These are phyloP conservation scores for Oscheius sp. DNA, from an alignment of 2,888 invertebrate genomes.

Conservation along the genomic window DNA sequence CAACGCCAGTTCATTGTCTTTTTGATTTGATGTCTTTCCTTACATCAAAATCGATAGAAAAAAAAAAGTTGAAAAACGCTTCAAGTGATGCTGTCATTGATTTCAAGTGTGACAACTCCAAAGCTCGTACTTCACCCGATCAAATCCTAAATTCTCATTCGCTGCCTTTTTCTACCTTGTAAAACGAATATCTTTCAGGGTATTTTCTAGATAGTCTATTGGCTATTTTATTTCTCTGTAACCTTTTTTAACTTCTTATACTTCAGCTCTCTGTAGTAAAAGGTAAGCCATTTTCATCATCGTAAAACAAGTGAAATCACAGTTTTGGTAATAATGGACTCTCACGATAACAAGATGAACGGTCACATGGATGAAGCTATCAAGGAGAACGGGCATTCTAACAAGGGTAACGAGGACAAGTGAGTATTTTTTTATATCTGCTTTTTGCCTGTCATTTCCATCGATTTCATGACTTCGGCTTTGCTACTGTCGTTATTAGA, in stretches of 20 bases:
- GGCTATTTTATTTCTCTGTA: slow-evolving; percentile 59
- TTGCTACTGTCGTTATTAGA: neutral
- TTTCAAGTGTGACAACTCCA: no score
- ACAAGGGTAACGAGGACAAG: slow-evolving; percentile 68
- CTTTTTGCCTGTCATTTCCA: neutral
- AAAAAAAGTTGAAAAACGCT: neutral
- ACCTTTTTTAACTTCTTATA: slow-evolving; percentile 50
- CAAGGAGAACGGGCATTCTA: slow-evolving; percentile 61
- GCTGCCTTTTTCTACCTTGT: neutral
- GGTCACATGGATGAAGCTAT: slow-evolving; percentile 56
- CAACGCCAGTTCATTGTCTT: neutral
- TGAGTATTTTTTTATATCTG: slow-evolving; percentile 30
- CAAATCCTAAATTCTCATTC: neutral
- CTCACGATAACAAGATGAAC: slow-evolving; percentile 59
- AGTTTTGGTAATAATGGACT: slow-evolving; percentile 51
- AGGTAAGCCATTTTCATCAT: slow-evolving; percentile 46
- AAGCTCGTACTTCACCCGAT: neutral
- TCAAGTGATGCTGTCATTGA: neutral
- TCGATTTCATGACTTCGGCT: neutral
- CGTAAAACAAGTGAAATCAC: slow-evolving; percentile 8
- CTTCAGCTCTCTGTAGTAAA: slow-evolving; percentile 40
- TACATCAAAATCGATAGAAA: neutral
- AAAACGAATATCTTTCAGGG: slow-evolving; percentile 53
- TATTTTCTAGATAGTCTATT: slow-evolving; percentile 65
- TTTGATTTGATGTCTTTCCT: neutral